A percentile compares a stretch with the other conserved stretches of the same genome.
Evolutionary conservation across 35 echinoderm and acorn worm genomes (phyloP).

Genomic region (Lytechinus variegatus): DNA sequence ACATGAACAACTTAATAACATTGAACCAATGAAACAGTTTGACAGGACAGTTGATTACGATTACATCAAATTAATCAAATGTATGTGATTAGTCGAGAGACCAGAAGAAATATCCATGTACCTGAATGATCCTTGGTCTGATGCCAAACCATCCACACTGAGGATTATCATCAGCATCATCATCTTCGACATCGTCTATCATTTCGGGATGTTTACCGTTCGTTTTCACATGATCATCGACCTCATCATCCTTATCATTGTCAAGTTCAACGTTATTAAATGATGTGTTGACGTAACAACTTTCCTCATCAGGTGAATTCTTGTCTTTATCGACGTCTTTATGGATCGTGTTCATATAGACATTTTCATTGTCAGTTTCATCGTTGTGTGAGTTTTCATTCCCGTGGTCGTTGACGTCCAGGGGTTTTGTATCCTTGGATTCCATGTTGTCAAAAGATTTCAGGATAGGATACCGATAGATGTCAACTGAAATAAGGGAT

Average conservation of each 20-base stretch:
- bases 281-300: neutral
- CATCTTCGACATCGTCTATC: conserved; percentile 24
- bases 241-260: neutral
- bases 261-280: neutral
- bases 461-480: neutral
- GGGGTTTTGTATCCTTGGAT: neutral
- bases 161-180: conserved; percentile 55
- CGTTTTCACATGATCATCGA: neutral
- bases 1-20: too few species aligned
- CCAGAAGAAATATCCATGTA: neutral
- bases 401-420: neutral
- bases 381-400: too few species aligned
- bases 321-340: neutral
- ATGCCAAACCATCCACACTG: conserved; percentile 67
- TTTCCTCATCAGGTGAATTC: neutral
- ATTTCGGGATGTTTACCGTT: neutral
- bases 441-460: neutral
- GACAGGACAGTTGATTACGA: too few species aligned
- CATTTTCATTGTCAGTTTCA: too few species aligned
- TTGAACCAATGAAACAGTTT: too few species aligned
- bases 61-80: too few species aligned
- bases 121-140: conserved; percentile 64
- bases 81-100: too few species aligned
- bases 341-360: too few species aligned
- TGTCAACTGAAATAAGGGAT: too few species aligned